Conservation (phyloP, 1,140 invertebrate genomes). For the Drosophila bifasciata region DNA sequence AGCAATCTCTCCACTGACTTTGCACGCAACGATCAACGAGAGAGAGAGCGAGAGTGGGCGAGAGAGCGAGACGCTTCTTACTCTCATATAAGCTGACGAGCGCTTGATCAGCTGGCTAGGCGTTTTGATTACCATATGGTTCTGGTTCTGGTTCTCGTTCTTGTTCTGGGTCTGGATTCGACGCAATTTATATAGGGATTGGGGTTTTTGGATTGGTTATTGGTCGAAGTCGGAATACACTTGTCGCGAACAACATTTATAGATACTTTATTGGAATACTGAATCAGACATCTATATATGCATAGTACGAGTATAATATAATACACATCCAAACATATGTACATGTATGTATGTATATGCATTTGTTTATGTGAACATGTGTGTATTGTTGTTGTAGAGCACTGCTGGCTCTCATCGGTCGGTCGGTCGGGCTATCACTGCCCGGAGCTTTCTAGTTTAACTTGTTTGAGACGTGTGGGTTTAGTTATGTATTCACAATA, state of each 20-base stretch:
- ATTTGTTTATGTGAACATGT: neutral
- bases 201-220: too few relatives aligned
- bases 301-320: conserved; percentile 26
- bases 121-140: conserved; percentile 5
- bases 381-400: conserved; percentile 25
- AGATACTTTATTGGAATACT: conserved; percentile 44
- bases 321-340: conserved; percentile 35
- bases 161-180: too few relatives aligned
- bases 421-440: too few relatives aligned
- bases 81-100: neutral
- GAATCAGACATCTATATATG: conserved; percentile 23
- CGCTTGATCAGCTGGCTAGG: neutral
- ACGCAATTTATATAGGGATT: neutral
- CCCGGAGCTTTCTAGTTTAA: neutral
- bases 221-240: conserved; percentile 8
- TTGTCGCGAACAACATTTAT: conserved; percentile 2
- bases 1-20: conserved; percentile 3
- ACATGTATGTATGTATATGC: neutral
- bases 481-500: neutral
- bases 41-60: conserved; percentile 4
- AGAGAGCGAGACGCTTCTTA: too few relatives aligned
- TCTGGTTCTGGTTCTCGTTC: too few relatives aligned
- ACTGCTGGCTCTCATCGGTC: neutral
- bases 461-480: conserved; percentile 4
- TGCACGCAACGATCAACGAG: conserved; percentile 16